Evolutionary conservation across 2,113 vertebrate genomes (phyloP).

Genomic region (Chelonoidis abingdonii): DNA sequence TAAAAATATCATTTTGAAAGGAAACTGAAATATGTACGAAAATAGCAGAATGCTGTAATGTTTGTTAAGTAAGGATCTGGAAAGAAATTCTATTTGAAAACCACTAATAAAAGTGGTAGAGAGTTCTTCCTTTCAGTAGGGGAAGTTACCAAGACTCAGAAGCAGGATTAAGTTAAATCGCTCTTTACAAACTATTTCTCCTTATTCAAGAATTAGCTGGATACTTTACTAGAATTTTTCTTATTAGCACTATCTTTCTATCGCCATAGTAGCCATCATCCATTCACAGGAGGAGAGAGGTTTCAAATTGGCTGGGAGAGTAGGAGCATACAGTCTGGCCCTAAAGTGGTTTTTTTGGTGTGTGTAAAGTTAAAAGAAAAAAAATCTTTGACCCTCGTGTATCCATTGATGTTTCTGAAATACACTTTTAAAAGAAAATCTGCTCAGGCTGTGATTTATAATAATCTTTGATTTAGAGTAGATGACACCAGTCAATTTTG

Average conservation of each 20-base stretch:
- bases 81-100: neutral
- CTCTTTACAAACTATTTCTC: neutral
- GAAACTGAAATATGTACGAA: neutral
- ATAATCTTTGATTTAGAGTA: conserved; percentile 46
- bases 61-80: neutral
- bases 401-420: conserved; percentile 39
- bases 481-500: conserved; percentile 30
- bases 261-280: neutral
- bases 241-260: neutral
- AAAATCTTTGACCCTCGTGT: conserved; percentile 3
- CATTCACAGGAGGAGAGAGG: neutral
- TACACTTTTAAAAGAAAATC: neutral
- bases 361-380: neutral
- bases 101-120: neutral
- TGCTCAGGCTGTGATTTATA: conserved; percentile 62
- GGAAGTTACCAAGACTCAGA: neutral
- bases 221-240: neutral
- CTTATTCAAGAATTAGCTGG: neutral
- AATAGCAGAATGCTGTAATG: neutral
- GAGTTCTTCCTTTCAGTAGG: neutral
- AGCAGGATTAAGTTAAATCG: neutral
- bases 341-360: neutral
- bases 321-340: neutral
- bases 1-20: neutral
- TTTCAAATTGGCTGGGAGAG: neutral